Base-by-base conservation (phyloP, 1,140 invertebrate species). In the Fopius arisanus region DNA sequence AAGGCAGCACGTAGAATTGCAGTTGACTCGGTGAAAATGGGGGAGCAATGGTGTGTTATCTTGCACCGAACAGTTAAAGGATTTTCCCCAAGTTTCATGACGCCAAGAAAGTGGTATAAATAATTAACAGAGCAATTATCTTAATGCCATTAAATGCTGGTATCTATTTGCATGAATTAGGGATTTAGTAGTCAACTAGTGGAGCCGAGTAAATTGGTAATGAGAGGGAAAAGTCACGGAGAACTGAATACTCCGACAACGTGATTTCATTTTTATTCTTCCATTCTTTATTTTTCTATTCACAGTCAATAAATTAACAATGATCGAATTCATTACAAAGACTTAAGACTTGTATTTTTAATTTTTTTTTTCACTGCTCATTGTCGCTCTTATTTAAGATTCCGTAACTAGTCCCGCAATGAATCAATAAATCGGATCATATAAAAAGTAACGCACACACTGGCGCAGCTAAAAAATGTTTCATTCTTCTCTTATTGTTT, bases 221-320 rank as follows among this genome's bases (percentile, higher is more conserved):
- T 37, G 33, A 37, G 33, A 37, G 33, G 33, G 29, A 37, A 7
- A 10, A 37, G 7, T 37, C 33, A 37, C 9, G 33, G 33, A 37
- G 33, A n/a, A n/a, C 33, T 37, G 33, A 37, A 37, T 37, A 40
- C 9, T 67, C 23, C 31, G 28, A 40, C 31, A 67, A 40, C 10
- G 16, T 31, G 29, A 43, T 48, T 41, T n/a, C n/a, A n/a, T n/a
- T 41, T 70, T 71, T 48, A 74, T 72, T 72, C 73, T 73, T 74
- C 65, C 67, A 72, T 77, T 41, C n/a, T 77, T 77, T 76, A 73
- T 70, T 70, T 86, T 86, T 83, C 80, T 84, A 84, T 86, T 83
- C 84, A 85, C 85, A 86, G 83, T 86, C 84, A 86, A 87, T 87
- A 86, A 86, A 86, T 87, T 86, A 87, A 85, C 83, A 86, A 82